A percentile compares a stretch with the other conserved stretches of the same genome.
phyloP scores from a whole-genome alignment of 2,888 invertebrate species.

The Ariolimax columbianus region DNA sequence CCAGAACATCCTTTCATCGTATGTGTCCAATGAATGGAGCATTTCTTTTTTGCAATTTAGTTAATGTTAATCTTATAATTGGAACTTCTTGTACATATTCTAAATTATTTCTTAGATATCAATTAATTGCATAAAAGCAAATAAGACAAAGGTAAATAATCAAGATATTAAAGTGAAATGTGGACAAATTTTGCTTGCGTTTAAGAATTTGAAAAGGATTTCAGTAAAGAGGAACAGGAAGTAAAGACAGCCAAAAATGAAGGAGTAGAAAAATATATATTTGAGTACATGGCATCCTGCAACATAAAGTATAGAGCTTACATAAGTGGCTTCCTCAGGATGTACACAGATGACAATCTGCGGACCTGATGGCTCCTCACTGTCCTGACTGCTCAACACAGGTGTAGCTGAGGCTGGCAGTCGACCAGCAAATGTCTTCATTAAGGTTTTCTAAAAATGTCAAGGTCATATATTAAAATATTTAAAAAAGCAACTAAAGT shows the following conservation, averaged over 20 bases:
- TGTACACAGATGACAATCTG: constrained; percentile 76
- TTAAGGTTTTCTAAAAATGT: constrained; percentile 64
- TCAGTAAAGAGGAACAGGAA: not conserved
- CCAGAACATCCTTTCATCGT: too few species aligned
- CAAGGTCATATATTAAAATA: not conserved
- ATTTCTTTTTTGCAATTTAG: too few species aligned
- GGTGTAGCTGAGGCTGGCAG: constrained; percentile 49
- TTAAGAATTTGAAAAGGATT: too few species aligned
- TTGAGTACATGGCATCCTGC: not conserved
- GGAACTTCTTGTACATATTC: too few species aligned
- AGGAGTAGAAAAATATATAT: not conserved
- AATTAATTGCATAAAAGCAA: too few species aligned
- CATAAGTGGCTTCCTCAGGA: constrained; percentile 68
- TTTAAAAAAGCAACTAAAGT: not conserved
- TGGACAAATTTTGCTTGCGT: too few species aligned
- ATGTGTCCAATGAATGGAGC: too few species aligned
- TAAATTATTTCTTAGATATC: too few species aligned
- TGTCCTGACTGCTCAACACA: constrained; percentile 48
- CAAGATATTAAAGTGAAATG: too few species aligned
- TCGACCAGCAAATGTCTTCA: constrained; percentile 68
- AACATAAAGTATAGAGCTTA: constrained; percentile 58
- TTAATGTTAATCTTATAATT: too few species aligned
- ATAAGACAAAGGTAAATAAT: too few species aligned
- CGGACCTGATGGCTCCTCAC: constrained; percentile 56
- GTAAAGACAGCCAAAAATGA: not conserved